These are phyloP conservation scores for Eubasilissa regina DNA, from an alignment of 1,140 invertebrate species.

Conservation along the genomic window DNA sequence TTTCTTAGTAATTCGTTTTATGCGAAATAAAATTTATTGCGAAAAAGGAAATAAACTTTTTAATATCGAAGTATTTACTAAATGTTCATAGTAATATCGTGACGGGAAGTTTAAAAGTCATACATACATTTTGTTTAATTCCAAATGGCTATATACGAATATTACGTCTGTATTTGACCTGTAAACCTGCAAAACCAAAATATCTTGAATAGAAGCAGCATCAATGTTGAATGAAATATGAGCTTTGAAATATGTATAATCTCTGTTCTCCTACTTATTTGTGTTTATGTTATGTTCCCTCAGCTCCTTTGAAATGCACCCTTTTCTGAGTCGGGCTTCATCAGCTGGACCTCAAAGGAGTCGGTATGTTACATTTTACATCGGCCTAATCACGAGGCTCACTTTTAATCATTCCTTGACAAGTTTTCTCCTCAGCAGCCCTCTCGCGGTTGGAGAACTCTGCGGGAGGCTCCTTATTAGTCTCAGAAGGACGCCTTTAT, in stretches of 20 bases:
- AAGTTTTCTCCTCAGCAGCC: conserved; percentile 1
- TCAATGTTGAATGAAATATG: conserved; percentile 2
- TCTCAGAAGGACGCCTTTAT: not conserved
- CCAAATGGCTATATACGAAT: too few species aligned
- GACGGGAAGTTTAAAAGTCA: too few species aligned
- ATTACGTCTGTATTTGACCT: too few species aligned
- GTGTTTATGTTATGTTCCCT: not conserved
- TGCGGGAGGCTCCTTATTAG: conserved; percentile 10
- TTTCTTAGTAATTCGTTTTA: too few species aligned
- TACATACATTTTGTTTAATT: too few species aligned
- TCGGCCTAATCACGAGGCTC: conserved; percentile 14
- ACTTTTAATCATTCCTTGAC: conserved; percentile 32
- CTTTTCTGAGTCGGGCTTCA: conserved; percentile 1
- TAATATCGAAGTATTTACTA: too few species aligned
- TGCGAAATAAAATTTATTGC: too few species aligned
- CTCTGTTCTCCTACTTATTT: not conserved
- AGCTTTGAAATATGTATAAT: not conserved
- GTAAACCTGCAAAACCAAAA: too few species aligned
- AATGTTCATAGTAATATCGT: too few species aligned
- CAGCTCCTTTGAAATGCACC: conserved; percentile 12
- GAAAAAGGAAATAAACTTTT: too few species aligned
- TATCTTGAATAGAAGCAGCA: too few species aligned
- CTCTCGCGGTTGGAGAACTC: not conserved
- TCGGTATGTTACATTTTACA: conserved; percentile 11
- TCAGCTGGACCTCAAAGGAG: conserved; percentile 14